Evolutionary conservation across 2,888 invertebrate species (phyloP).

Genomic region (Hesperia comma): DNA sequence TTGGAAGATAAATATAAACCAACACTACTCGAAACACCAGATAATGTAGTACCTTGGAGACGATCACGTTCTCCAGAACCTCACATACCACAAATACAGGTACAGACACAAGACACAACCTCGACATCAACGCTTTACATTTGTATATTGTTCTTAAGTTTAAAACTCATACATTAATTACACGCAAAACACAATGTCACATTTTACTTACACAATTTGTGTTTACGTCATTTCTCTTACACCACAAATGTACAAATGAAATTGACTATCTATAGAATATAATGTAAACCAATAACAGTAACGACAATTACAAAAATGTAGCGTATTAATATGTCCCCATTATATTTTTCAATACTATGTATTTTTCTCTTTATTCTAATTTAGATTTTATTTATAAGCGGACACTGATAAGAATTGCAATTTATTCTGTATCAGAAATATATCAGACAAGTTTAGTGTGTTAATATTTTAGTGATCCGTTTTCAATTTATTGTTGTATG

Average conservation of each 20-base stretch:
- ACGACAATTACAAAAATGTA: too few species aligned
- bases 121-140: not conserved
- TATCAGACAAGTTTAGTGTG: too few species aligned
- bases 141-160: not conserved
- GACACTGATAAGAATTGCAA: too few species aligned
- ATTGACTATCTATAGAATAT: slow-evolving; percentile 10
- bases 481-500: too few species aligned
- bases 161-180: slow-evolving; percentile 20
- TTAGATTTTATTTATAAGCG: too few species aligned
- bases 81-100: slow-evolving; percentile 44
- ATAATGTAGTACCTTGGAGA: slow-evolving; percentile 67
- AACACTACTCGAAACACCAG: slow-evolving; percentile 68
- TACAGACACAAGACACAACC: slow-evolving; percentile 30
- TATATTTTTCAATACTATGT: too few species aligned
- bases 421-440: too few species aligned
- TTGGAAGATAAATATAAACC: slow-evolving; percentile 74
- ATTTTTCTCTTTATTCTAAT: too few species aligned
- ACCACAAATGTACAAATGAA: slow-evolving; percentile 16
- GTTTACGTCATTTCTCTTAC: slow-evolving; percentile 6
- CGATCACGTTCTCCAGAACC: slow-evolving; percentile 73
- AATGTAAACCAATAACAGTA: too few species aligned
- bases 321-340: too few species aligned
- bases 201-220: slow-evolving; percentile 26
- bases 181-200: slow-evolving; percentile 19
- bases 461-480: too few species aligned